Base-by-base conservation (phyloP, 2,888 invertebrate genomes). In the Epirrita christyi region DNA sequence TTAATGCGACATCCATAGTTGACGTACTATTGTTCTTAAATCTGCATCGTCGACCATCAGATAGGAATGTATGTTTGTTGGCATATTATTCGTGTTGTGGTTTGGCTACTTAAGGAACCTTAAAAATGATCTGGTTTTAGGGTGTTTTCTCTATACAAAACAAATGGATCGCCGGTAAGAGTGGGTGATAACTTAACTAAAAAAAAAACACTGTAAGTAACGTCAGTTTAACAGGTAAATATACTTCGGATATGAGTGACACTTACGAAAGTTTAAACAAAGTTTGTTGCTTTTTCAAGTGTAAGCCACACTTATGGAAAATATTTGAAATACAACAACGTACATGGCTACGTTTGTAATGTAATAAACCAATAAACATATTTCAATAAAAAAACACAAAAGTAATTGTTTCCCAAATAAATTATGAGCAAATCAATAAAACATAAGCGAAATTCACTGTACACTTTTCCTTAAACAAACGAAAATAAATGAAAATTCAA, bases 401-500 rank as follows among this genome's bases (percentile, higher is more conserved):
- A 21, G 49, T 56, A 56, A 65, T 62, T 60, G 47, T 48, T 47
- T 40, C 43, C 8, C 58, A 67, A 63, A 63, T 68, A 71, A 66
- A 66, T 75, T 74, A 75, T 77, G 71, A 53, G 63, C 62, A 67
- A 83, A 85, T 84, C 83, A 82, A 83, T 84, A 79, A 75, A 81
- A 75, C 72, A 66, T 75, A 67, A 70, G 66, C 71, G 64, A 75
- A 75, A 73, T 72, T 75, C 78, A 71, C 67, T 64, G 72, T 59
- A 61, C 70, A 78, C 78, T 85, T 86, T 88, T 87, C 87, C 86
- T 84, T 86, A 89, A 87, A 89, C 88, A 90, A 91, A 88, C 88
- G 83, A 87, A 88, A 90, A 89, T 86, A 90, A 90, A 91, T 90
- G 88, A 92, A 90, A 90, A 91, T 89, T 91, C 89, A 88, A 86